Evolutionary conservation across 2,797 vertebrate genomes (phyloP).

Genomic region (Rhincodon typus): DNA sequence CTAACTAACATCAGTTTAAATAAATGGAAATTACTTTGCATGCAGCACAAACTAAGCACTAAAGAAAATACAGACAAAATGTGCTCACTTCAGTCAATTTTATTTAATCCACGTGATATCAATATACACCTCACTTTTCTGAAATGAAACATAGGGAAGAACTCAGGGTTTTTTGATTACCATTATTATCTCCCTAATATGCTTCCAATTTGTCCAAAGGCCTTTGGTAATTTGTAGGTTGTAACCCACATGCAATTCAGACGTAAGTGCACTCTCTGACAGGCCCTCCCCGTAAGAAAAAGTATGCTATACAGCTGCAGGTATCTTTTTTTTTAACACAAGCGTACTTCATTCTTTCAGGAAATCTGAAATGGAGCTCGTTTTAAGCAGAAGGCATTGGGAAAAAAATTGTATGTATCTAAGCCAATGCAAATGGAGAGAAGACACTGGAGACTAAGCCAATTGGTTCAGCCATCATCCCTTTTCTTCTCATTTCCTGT

Average conservation of each 20-base stretch:
- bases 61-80: background rate
- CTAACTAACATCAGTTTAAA: background rate
- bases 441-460: no score
- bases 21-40: slow-evolving; percentile 12
- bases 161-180: no score
- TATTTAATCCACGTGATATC: slow-evolving; percentile 9
- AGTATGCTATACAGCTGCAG: background rate
- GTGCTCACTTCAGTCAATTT: background rate
- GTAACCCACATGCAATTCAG: background rate
- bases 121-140: no score
- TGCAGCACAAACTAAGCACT: background rate
- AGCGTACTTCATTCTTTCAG: background rate
- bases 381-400: background rate
- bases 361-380: background rate
- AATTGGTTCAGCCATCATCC: no score
- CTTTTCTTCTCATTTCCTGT: no score
- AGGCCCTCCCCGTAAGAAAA: background rate
- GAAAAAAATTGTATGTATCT: background rate
- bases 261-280: background rate
- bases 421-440: background rate
- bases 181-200: background rate
- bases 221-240: background rate
- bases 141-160: no score
- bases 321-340: background rate
- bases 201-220: background rate